Conservation (phyloP, 2,888 invertebrate species). For the Aspidiotus destructor region DNA sequence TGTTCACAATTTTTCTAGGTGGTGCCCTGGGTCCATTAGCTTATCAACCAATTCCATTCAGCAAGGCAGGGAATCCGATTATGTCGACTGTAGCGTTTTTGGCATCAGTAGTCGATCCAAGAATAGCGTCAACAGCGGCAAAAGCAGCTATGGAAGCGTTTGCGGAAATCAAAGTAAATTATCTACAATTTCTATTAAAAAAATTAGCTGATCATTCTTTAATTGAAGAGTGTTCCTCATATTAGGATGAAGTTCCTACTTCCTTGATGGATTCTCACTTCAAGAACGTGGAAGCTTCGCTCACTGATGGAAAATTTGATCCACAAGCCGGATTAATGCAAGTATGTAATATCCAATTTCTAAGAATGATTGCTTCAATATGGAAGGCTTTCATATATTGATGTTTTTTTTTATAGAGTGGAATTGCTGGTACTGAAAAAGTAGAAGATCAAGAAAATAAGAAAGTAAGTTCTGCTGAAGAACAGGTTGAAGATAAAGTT, state of each 20-base stretch:
- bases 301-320: conserved; percentile 54
- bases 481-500: conserved; percentile 36
- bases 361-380: neutral
- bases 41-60: conserved; percentile 96
- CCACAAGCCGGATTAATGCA: conserved; percentile 65
- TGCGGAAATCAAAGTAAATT: conserved; percentile 75
- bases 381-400: neutral
- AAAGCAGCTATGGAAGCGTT: conserved; percentile 99
- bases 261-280: conserved; percentile 91
- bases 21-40: conserved; percentile 85
- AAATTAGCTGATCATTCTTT: neutral
- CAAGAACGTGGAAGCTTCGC: conserved; percentile 74
- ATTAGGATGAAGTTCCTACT: conserved; percentile 85
- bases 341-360: conserved; percentile 35
- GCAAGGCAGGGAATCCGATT: conserved; percentile 96
- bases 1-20: conserved; percentile 42
- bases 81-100: conserved; percentile 99
- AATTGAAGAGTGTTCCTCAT: neutral
- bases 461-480: conserved; percentile 26
- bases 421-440: conserved; percentile 79
- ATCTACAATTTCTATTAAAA: neutral
- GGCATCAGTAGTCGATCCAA: conserved; percentile 95
- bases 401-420: conserved; percentile 54
- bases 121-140: conserved; percentile 93
- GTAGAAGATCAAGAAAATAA: conserved; percentile 43